Base-by-base conservation (phyloP, 2,797 vertebrate species). In the Apogon talboti region DNA sequence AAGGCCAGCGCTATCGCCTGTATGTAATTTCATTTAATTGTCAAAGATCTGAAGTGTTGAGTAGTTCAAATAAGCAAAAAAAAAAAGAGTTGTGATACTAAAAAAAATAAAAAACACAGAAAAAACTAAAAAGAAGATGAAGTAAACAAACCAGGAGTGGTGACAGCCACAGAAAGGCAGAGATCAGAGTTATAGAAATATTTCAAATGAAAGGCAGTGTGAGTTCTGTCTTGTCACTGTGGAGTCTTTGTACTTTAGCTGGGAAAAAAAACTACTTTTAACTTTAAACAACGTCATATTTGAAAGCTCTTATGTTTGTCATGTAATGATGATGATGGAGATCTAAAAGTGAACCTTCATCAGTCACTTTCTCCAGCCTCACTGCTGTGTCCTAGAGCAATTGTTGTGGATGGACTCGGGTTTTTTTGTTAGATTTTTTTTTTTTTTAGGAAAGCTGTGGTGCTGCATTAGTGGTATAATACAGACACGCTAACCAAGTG, bases 181-280 rank as follows among this genome's bases (percentile, higher is more conserved):
- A 64, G 69, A 87, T 87, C 83, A 78, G 76, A 88, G 66, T 41
- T 75, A 46, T 38, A 63, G 71, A 66, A 74, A 49, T 21, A 62
- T 65, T 72, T 50, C 15, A 7, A 63, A 55, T 65, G 41, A 76
- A 72, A 79, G 55, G 58, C 63, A 63, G 43, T 8, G 28, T 59
- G 74, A 77, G 80, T 75, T 73, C 83, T 81, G 75, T 66, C 72
- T 78, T 58, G 61, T 46, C 53, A 59, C 28, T 13, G 44, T 37
- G 30, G 3, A 62, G 51, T 47, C 59, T 81, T 79, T 85, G 71
- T 66, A 58, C 63, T 74, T 53, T 49, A 28, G 30, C 51, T 48
- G n/a, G 18, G 19, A 44, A 41, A 44, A 43, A 28, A 41, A 82
- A 83, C 51, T 76, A 66, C 10, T 4, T 52, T 41, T 44, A 28